A percentile compares a stretch with the other conserved stretches of the same genome.
phyloP scores from a whole-genome alignment of 1,140 invertebrate genomes.

The Drosophila burlai region DNA sequence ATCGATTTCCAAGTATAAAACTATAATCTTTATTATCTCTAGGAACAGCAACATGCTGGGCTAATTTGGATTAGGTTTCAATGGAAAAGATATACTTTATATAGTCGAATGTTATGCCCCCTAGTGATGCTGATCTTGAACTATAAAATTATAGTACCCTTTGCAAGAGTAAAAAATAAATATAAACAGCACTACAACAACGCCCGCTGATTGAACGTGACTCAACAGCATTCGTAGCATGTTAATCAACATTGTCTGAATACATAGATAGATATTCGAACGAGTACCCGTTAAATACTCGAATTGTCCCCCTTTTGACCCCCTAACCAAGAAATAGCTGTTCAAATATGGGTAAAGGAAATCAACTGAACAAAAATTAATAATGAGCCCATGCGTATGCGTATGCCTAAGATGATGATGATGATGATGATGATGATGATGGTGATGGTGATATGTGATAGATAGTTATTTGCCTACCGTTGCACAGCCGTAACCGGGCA shows the following conservation, averaged over 20 bases:
- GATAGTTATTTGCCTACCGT: conserved; percentile 48
- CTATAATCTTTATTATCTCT: neutral
- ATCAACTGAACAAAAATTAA: conserved; percentile 54
- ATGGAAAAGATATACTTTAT: neutral
- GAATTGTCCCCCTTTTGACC: conserved; percentile 27
- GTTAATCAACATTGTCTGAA: conserved; percentile 47
- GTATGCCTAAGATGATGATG: neutral
- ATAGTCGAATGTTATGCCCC: too few species aligned
- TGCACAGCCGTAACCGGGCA: conserved; percentile 35
- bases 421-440: conserved; percentile 11
- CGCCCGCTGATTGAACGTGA: conserved; percentile 44
- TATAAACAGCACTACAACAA: conserved; percentile 13
- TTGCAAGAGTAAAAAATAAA: conserved; percentile 10
- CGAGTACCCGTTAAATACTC: conserved; percentile 17
- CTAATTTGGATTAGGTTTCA: neutral
- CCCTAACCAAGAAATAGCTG: conserved; percentile 12
- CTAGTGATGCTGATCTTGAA: neutral
- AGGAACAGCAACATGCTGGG: neutral
- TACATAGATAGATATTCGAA: conserved; percentile 11
- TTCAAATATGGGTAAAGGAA: conserved; percentile 42
- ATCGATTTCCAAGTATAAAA: conserved; percentile 3
- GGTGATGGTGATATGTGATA: conserved; percentile 19
- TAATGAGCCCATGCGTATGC: conserved; percentile 43
- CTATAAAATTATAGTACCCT: neutral
- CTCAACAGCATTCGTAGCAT: conserved; percentile 46